Percentiles rank a stretch among this genome's conserved stretches.
These are phyloP conservation scores for Rostratula benghalensis DNA, from an alignment of 2,113 vertebrate species.

Conservation along the genomic window DNA sequence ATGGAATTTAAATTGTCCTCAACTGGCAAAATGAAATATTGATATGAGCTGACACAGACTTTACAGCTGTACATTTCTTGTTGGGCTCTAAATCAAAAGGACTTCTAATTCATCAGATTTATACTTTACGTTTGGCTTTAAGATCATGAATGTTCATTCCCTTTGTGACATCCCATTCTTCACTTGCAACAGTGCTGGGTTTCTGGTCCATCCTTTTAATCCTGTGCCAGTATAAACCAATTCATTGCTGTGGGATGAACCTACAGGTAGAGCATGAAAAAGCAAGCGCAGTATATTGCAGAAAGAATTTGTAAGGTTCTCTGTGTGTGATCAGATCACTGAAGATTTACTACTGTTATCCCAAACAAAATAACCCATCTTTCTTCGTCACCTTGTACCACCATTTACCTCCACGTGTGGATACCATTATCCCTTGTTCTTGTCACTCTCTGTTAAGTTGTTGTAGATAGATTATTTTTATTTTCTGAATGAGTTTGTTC, in stretches of 20 bases:
- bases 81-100: not conserved
- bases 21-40: not conserved
- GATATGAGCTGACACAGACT: not conserved
- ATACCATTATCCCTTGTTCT: not conserved
- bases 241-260: not conserved
- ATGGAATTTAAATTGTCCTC: not conserved
- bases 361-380: not conserved
- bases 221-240: not conserved
- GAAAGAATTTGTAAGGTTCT: not conserved
- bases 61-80: not conserved
- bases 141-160: not conserved
- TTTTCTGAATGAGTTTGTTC: not conserved
- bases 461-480: accelerated
- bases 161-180: not conserved
- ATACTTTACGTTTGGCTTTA: not conserved
- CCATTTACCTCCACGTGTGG: not conserved
- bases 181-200: not conserved
- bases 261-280: not conserved
- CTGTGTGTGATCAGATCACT: not conserved
- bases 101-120: not conserved
- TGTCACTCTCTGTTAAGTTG: not conserved
- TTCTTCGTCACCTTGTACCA: not conserved
- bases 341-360: not conserved
- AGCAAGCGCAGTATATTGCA: not conserved
- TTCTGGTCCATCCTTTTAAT: not conserved